Conservation (phyloP, 2,113 vertebrate genomes). For the Anhinga rufa region DNA sequence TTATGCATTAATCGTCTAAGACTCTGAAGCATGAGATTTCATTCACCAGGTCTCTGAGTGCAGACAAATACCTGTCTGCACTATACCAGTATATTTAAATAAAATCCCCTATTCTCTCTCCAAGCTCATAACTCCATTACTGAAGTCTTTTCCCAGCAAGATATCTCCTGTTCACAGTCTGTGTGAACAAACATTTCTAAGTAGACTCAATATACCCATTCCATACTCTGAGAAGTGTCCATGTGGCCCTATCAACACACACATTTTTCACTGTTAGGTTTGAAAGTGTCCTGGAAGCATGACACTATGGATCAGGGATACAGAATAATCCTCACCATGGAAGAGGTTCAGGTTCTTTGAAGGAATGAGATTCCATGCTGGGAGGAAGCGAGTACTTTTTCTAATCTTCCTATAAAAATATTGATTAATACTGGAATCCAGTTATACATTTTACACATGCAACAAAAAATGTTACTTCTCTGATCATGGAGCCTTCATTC, state of each 20-base stretch:
- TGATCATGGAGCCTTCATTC: background rate
- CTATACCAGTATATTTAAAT: background rate
- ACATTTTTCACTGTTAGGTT: background rate
- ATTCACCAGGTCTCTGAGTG: background rate
- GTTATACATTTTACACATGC: background rate
- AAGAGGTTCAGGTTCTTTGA: background rate
- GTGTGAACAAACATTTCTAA: background rate
- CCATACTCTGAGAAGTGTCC: background rate
- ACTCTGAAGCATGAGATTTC: background rate
- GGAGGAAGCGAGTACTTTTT: background rate
- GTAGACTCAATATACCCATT: background rate
- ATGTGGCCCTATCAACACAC: background rate
- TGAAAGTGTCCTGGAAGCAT: background rate
- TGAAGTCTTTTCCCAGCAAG: background rate
- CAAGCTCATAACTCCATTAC: background rate
- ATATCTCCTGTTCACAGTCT: background rate
- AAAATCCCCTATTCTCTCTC: background rate
- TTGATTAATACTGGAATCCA: background rate
- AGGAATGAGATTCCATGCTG: background rate
- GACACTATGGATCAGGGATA: background rate
- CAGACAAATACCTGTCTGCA: background rate
- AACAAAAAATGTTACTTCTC: background rate
- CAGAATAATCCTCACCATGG: background rate
- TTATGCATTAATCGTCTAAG: background rate
- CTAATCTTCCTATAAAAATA: background rate